Conservation (phyloP, 2,888 invertebrate genomes). For the Aleiodes testaceus region DNA sequence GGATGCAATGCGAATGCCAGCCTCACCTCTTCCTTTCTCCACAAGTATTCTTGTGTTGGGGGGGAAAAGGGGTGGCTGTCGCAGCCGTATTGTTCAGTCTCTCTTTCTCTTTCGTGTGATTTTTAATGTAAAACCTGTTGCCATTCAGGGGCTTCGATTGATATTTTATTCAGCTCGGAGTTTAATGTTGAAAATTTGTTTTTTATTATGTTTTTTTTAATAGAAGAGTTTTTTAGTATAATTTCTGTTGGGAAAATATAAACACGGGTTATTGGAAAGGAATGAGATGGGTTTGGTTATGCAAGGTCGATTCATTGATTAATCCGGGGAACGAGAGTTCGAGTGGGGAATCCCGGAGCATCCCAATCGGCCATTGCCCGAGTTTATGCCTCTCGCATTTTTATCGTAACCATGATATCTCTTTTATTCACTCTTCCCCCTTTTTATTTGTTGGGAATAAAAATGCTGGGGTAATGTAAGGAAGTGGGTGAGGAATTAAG, state of each 20-base stretch:
- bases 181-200: no score
- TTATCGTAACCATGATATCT: slow-evolving; percentile 11
- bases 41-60: no score
- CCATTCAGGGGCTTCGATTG: slow-evolving; percentile 27
- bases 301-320: slow-evolving; percentile 55
- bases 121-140: slow-evolving; percentile 32
- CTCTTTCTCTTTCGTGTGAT: slow-evolving; percentile 5
- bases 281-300: slow-evolving; percentile 45
- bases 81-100: not conserved
- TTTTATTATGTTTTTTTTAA: no score
- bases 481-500: no score
- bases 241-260: no score
- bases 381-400: slow-evolving; percentile 41
- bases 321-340: slow-evolving; percentile 46
- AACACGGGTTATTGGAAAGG: not conserved
- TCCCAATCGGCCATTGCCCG: slow-evolving; percentile 49
- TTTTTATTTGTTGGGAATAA: not conserved
- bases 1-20: slow-evolving; percentile 63
- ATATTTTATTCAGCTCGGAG: slow-evolving; percentile 5
- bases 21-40: slow-evolving; percentile 22
- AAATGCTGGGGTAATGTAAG: not conserved
- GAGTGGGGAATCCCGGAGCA: slow-evolving; percentile 36
- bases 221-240: no score
- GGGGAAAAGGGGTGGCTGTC: no score
- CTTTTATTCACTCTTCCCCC: not conserved